These are phyloP conservation scores for Sebastes matsubarae DNA, from an alignment of 2,797 vertebrate genomes.

Conservation along the genomic window DNA sequence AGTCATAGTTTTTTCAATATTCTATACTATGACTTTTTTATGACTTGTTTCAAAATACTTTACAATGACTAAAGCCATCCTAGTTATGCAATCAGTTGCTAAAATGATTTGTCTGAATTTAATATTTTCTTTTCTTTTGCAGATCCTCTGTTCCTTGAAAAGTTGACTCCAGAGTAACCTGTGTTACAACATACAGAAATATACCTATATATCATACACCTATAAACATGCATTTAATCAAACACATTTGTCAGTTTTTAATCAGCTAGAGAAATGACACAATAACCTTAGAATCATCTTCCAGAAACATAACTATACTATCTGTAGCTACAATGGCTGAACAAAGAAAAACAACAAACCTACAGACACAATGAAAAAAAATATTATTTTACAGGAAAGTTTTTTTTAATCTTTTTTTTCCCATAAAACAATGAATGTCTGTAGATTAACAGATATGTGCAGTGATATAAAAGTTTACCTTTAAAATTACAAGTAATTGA, in stretches of 20 bases:
- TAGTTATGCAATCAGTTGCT: neutral
- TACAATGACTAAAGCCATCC: neutral
- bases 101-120: neutral
- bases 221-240: neutral
- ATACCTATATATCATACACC: too few species aligned
- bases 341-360: neutral
- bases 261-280: neutral
- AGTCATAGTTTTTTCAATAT: too few species aligned
- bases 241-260: neutral
- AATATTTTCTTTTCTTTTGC: conserved; percentile 4
- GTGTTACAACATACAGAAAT: neutral
- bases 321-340: neutral
- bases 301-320: neutral
- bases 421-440: too few species aligned
- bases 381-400: too few species aligned
- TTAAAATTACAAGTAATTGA: too few species aligned
- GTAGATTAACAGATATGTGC: too few species aligned
- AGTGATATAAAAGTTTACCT: too few species aligned
- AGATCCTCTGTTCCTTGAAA: neutral
- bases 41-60: too few species aligned
- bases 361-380: too few species aligned
- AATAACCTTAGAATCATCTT: neutral
- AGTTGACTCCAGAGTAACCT: neutral
- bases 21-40: too few species aligned
- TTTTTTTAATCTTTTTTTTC: too few species aligned